Conservation (phyloP, 2,113 vertebrate species). For the Nannobrachium achirus region DNA sequence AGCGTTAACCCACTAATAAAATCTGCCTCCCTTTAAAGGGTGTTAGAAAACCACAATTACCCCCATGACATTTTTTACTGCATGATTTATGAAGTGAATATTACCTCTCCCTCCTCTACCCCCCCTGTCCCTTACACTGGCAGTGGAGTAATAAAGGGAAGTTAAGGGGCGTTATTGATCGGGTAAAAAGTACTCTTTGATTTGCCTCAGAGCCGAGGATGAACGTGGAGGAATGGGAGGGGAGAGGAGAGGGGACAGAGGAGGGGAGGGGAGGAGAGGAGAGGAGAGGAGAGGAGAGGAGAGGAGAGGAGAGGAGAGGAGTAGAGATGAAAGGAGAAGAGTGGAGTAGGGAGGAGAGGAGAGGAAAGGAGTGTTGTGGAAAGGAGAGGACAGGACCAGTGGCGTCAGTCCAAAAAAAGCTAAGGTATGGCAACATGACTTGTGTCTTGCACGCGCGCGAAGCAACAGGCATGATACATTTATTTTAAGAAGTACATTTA, state of each 20-base stretch:
- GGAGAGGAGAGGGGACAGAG: neutral
- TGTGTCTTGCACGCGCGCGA: no score
- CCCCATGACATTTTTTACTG: slow-evolving; percentile 81
- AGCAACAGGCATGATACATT: no score
- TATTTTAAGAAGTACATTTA: no score
- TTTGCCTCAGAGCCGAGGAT: slow-evolving; percentile 48
- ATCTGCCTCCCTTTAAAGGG: slow-evolving; percentile 76
- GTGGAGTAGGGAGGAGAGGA: neutral
- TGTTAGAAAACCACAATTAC: slow-evolving; percentile 83
- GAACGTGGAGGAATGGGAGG: slow-evolving; percentile 18
- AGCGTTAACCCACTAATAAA: slow-evolving; percentile 80
- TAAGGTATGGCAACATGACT: no score
- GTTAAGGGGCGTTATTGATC: slow-evolving; percentile 70
- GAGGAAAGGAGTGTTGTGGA: neutral
- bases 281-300: neutral
- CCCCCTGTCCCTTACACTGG: slow-evolving; percentile 43
- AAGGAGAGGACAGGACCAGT: slow-evolving; percentile 3
- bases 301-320: neutral
- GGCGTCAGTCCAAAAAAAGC: no score
- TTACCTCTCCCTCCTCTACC: slow-evolving; percentile 65
- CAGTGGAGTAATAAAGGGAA: slow-evolving; percentile 69
- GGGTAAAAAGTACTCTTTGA: slow-evolving; percentile 60
- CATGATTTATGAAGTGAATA: slow-evolving; percentile 86
- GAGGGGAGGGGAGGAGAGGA: neutral
- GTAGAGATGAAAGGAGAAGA: neutral